These are phyloP conservation scores for Drosophila hamatofila DNA, from an alignment of 2,888 invertebrate species.

Conservation along the genomic window DNA sequence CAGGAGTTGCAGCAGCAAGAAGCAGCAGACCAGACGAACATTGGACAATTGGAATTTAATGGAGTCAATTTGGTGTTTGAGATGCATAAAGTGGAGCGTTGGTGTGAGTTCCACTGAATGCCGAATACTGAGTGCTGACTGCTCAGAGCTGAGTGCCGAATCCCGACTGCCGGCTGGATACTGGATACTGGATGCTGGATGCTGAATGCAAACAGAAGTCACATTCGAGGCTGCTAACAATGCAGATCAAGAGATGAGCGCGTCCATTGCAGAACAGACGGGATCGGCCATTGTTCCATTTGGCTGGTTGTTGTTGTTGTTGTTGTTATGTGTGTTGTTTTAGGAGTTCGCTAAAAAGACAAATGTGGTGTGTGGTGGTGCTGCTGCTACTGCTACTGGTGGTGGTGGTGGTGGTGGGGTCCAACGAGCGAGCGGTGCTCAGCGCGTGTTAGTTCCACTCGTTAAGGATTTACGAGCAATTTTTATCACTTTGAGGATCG, in stretches of 20 bases:
- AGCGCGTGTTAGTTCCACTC: constrained; percentile 83
- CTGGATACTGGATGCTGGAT: too few relatives aligned
- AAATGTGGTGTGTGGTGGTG: constrained; percentile 65
- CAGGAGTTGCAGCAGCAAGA: neutral
- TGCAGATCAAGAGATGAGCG: constrained; percentile 80
- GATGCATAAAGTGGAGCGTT: constrained; percentile 76
- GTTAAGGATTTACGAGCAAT: constrained; percentile 85
- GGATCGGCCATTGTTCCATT: constrained; percentile 78
- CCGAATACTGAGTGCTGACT: constrained; percentile 14
- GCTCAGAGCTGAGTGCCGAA: constrained; percentile 7
- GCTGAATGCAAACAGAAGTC: constrained; percentile 63
- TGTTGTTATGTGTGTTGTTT: constrained; percentile 40
- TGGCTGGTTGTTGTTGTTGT: constrained; percentile 36
- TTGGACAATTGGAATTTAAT: constrained; percentile 80
- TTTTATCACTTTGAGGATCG: constrained; percentile 85
- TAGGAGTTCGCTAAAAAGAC: constrained; percentile 75
- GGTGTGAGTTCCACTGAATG: constrained; percentile 62
- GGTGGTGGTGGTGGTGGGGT: neutral
- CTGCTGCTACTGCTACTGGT: neutral
- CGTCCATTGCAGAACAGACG: constrained; percentile 64
- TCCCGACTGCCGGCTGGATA: constrained; percentile 9
- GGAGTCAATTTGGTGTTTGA: constrained; percentile 79
- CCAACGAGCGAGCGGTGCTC: constrained; percentile 23
- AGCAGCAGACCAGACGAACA: constrained; percentile 32
- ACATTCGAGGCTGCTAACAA: constrained; percentile 68